Evolutionary conservation across 2,888 invertebrate genomes (phyloP), one percentile per base, ranked within the genome.

Genomic region (Ochropleura plecta): DNA sequence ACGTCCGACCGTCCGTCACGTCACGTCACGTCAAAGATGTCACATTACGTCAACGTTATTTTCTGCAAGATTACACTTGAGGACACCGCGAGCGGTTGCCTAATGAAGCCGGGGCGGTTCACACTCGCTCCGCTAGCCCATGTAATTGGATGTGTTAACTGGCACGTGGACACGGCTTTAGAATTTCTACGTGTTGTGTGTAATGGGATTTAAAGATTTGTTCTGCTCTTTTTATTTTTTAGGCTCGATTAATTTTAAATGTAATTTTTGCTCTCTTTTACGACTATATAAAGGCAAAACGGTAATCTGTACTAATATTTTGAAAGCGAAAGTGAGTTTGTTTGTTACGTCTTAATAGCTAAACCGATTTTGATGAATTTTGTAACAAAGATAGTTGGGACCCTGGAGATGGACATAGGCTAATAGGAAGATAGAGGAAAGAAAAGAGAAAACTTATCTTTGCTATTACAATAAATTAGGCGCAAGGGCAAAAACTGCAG

Each of bases 31-130:
- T 85, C 88, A 88, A 83, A 85, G 83, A 85, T 86, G 82, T 73
- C 80, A 75, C 78, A 81, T 86, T 87, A 88, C 78, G 79, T 78
- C 79, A 82, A 82, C 81, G 85, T 89, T 88, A 90, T 92, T 92
- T 91, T 91, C 90, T 90, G 83, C 88, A 83, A 89, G 90, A 91
- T 91, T 92, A 89, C 89, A 87, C 90, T 78, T 75, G 87, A 88
- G 88, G 89, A 89, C 88, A 85, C 83, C 66, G 81, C 81, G 83
- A 88, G 87, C 86, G 86, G 86, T 81, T 83, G 88, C 78, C 82
- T 90, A 91, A 92, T 92, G 92, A 90, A 89, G 86, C 88, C 76
- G 84, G 88, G 88, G 73, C 87, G 87, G 77, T 83, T 84, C 85
- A 62, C 81, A 81, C 86, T 85, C 91, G 91, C 89, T 91, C 90